phyloP scores from a whole-genome alignment of 2,113 vertebrate genomes.

The Amblyopsis rosae region DNA sequence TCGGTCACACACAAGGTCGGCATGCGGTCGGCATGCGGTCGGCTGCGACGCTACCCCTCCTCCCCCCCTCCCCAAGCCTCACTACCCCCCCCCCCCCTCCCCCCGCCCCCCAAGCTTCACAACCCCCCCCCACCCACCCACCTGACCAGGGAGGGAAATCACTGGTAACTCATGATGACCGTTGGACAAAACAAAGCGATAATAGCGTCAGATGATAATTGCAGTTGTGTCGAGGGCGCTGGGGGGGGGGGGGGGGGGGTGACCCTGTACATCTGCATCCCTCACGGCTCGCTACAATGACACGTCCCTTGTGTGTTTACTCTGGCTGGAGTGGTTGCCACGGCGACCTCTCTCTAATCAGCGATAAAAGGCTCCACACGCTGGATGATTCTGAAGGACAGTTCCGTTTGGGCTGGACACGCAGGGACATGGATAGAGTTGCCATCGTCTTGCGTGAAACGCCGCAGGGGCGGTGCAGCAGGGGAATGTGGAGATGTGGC shows the following conservation, averaged over 20 bases:
- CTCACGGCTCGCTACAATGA: conserved; percentile 5
- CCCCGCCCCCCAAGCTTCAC: neutral
- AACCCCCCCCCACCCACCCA: neutral
- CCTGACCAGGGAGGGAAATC: neutral
- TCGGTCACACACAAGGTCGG: conserved; percentile 41
- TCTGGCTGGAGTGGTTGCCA: conserved; percentile 13
- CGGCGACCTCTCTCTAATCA: conserved; percentile 6
- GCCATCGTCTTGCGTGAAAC: conserved; percentile 1
- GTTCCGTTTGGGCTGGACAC: neutral
- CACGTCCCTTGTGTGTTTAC: conserved; percentile 15
- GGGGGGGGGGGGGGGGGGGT: neutral
- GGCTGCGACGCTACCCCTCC: neutral
- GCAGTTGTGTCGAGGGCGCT: neutral
- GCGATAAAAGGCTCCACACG: neutral
- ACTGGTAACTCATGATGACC: neutral
- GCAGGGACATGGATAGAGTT: neutral
- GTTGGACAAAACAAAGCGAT: neutral
- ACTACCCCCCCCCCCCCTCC: neutral
- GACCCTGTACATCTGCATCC: neutral
- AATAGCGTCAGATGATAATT: no score
- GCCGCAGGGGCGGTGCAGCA: neutral
- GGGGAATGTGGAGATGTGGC: neutral
- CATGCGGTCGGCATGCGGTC: conserved; percentile 30
- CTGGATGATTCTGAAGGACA: neutral
- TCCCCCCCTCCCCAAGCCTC: neutral